Percentiles rank a stretch among this genome's conserved stretches.
phyloP scores from a whole-genome alignment of 2,888 invertebrate genomes.

The Dolichopus griseipennis region DNA sequence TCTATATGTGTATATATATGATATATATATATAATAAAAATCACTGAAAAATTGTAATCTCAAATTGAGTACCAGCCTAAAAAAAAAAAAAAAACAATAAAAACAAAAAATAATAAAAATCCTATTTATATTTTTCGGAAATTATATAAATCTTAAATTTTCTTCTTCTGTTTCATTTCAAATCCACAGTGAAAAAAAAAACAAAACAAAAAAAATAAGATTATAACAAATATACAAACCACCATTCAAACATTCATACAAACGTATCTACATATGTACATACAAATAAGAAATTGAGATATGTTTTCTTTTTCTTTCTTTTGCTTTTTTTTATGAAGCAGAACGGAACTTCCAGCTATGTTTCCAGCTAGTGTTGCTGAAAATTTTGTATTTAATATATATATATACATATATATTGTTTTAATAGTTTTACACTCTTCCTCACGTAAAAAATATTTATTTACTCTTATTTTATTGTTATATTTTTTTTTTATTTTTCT shows the following conservation, averaged over 20 bases:
- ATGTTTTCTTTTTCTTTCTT: too few species aligned
- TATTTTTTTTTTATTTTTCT: background rate
- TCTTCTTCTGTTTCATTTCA: conserved; percentile 1
- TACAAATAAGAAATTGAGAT: too few species aligned
- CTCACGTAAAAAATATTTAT: conserved; percentile 2
- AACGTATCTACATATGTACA: too few species aligned
- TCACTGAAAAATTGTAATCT: background rate
- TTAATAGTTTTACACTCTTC: conserved; percentile 1
- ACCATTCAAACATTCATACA: too few species aligned
- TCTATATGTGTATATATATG: too few species aligned
- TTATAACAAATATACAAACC: too few species aligned
- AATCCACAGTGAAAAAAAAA: background rate
- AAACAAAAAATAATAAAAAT: background rate
- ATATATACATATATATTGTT: background rate
- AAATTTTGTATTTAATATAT: background rate
- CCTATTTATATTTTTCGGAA: conserved; percentile 6
- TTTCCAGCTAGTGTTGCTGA: background rate
- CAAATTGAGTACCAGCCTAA: background rate
- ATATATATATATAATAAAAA: too few species aligned
- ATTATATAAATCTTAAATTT: background rate
- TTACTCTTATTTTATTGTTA: background rate
- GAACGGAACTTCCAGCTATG: conserved; percentile 4
- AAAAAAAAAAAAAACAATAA: too few species aligned
- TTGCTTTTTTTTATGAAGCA: background rate
- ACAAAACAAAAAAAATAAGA: too few species aligned